Conservation (phyloP, 2,113 vertebrate species). For the Paralichthys olivaceus region DNA sequence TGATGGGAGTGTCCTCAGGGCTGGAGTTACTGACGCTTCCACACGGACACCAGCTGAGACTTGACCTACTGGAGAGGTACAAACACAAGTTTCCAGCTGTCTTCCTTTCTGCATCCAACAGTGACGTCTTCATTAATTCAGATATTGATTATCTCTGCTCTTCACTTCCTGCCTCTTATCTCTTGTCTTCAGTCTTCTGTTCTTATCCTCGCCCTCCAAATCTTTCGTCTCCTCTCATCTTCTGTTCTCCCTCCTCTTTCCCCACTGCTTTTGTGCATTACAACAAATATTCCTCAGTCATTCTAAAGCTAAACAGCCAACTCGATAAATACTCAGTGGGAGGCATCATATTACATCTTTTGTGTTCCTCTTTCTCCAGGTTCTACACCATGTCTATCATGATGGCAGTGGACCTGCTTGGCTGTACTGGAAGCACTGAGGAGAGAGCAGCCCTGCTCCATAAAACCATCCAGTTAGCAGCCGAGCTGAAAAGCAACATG, state of each 20-base stretch:
- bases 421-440: conserved; percentile 94
- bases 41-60: conserved; percentile 95
- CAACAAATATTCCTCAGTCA: not conserved
- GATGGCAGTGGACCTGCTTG: conserved; percentile 96
- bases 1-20: conserved; percentile 97
- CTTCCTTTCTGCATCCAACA: conserved; percentile 32
- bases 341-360: conserved; percentile 1
- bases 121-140: conserved; percentile 17
- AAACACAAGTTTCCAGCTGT: conserved; percentile 8
- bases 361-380: conserved; percentile 72
- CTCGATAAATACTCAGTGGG: not conserved
- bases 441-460: conserved; percentile 93
- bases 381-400: conserved; percentile 99
- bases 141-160: conserved; percentile 13
- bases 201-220: not conserved
- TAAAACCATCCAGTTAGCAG: conserved; percentile 97
- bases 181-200: not conserved
- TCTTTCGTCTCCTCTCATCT: not conserved
- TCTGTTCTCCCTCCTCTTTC: not conserved
- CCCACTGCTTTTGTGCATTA: not conserved
- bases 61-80: conserved; percentile 97
- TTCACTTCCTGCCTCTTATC: not conserved
- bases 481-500: conserved; percentile 93
- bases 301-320: not conserved
- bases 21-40: conserved; percentile 97